Evolutionary conservation across 2,888 invertebrate genomes (phyloP).

Genomic region (Salticus scenicus): DNA sequence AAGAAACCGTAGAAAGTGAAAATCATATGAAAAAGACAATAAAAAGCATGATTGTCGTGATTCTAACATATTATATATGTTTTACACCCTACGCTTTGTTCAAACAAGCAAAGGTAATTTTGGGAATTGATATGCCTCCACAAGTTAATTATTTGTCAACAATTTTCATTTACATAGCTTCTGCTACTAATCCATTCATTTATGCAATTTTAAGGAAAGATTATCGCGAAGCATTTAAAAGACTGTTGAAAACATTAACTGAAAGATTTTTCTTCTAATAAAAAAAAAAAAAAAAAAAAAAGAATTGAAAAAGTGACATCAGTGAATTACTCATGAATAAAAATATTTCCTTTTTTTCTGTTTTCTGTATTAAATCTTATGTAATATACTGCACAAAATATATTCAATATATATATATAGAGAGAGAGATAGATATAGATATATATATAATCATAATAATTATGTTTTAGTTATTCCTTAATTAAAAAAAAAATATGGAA

Average conservation of each 20-base stretch:
- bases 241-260: constrained; percentile 3
- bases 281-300: no score
- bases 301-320: no score
- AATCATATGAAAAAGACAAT: constrained; percentile 42
- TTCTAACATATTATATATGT: constrained; percentile 75
- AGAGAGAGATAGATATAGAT: no score
- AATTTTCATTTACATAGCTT: constrained; percentile 74
- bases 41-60: constrained; percentile 73
- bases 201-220: constrained; percentile 72
- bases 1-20: not conserved
- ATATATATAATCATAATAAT: no score
- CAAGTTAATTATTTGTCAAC: constrained; percentile 74
- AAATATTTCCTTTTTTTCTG: no score
- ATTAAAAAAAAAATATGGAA: no score
- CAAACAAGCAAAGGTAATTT: constrained; percentile 75
- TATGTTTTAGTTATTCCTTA: no score
- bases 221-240: constrained; percentile 55
- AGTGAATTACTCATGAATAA: no score
- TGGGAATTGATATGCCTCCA: constrained; percentile 72
- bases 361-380: no score
- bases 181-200: constrained; percentile 75
- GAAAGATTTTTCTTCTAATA: constrained; percentile 2
- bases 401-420: no score
- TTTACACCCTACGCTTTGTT: constrained; percentile 76
- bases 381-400: no score